A percentile compares a stretch with the other conserved stretches of the same genome.
These are phyloP conservation scores for Pangasianodon gigas DNA, from an alignment of 2,113 vertebrate species.

Conservation along the genomic window DNA sequence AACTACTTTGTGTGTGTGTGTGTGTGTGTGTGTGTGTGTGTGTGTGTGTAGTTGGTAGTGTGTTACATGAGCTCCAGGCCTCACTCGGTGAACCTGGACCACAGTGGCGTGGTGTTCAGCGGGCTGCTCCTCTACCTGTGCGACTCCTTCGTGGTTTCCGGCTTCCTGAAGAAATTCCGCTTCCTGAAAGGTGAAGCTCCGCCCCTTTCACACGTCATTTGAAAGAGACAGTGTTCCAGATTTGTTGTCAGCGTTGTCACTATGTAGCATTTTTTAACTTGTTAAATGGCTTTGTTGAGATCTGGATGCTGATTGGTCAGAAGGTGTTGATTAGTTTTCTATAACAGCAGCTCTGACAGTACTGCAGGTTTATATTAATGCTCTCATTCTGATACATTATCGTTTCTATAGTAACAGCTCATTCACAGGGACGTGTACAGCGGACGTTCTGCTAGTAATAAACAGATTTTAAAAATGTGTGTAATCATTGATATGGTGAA, in stretches of 20 bases:
- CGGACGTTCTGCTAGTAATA: not conserved
- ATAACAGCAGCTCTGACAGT: not conserved
- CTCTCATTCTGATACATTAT: not conserved
- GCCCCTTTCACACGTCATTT: not conserved
- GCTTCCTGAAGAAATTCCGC: constrained; percentile 89
- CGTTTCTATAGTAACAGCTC: not conserved
- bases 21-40: constrained; percentile 18
- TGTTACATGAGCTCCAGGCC: constrained; percentile 94
- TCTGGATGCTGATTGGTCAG: too few relatives aligned
- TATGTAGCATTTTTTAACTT: too few relatives aligned
- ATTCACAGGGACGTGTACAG: not conserved
- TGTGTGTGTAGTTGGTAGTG: constrained; percentile 79
- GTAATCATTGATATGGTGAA: too few relatives aligned
- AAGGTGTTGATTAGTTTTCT: not conserved
- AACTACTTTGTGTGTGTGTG: constrained; percentile 4
- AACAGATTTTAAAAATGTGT: not conserved
- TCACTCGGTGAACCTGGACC: constrained; percentile 89
- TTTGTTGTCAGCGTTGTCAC: too few relatives aligned
- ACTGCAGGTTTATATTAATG: not conserved
- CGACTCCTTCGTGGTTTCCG: constrained; percentile 92
- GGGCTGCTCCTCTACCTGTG: constrained; percentile 96
- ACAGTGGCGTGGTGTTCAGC: constrained; percentile 89
- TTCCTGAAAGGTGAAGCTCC: constrained; percentile 89
- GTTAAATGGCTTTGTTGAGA: too few relatives aligned
- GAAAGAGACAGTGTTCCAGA: too few relatives aligned